Percentiles rank a stretch among this genome's conserved stretches.
phyloP scores from a whole-genome alignment of 2,113 vertebrate genomes.

The Sturnira hondurensis region DNA sequence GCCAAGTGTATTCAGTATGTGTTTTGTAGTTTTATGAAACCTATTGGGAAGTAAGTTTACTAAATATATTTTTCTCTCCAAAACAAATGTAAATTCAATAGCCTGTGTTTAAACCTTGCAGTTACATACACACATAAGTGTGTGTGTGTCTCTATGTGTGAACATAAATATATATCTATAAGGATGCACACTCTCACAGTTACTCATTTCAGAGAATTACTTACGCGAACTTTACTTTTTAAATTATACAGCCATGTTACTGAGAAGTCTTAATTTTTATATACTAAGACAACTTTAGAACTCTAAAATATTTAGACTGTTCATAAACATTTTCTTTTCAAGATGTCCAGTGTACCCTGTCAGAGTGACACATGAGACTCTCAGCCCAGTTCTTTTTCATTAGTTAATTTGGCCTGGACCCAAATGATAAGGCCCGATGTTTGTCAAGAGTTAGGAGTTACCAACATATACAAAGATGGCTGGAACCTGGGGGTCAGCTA shows the following conservation, averaged over 20 bases:
- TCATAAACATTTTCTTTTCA: not conserved
- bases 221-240: not conserved
- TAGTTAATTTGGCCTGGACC: not conserved
- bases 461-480: not conserved
- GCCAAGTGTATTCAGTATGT: no score
- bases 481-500: not conserved
- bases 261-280: not conserved
- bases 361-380: not conserved
- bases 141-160: not conserved
- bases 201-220: not conserved
- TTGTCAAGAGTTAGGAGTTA: not conserved
- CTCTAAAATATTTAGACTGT: not conserved
- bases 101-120: not conserved
- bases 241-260: not conserved
- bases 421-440: not conserved
- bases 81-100: not conserved
- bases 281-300: not conserved
- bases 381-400: not conserved
- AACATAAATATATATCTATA: not conserved
- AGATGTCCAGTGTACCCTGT: not conserved
- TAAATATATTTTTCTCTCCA: not conserved
- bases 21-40: not conserved
- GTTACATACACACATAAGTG: not conserved
- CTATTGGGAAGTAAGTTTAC: not conserved
- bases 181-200: not conserved